phyloP scores from a whole-genome alignment of 2,797 vertebrate species.

The Chaetodon trifasciatus region DNA sequence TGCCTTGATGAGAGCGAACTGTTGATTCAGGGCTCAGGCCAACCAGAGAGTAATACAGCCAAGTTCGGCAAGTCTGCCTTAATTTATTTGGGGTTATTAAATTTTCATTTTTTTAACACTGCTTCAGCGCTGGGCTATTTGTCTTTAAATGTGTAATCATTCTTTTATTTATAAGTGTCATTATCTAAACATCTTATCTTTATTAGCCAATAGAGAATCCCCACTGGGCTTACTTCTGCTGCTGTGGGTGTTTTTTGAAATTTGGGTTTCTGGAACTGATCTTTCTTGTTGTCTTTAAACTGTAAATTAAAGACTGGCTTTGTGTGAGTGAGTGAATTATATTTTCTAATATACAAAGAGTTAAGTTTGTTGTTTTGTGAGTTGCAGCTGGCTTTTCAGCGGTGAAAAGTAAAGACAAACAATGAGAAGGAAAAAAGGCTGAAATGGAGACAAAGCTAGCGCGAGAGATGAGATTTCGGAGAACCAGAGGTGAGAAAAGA shows the following conservation, averaged over 20 bases:
- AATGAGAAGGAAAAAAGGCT: neutral
- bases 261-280: conserved; percentile 24
- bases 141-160: conserved; percentile 41
- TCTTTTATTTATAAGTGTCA: conserved; percentile 58
- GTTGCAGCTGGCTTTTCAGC: neutral
- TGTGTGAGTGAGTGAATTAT: conserved; percentile 22
- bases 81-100: conserved; percentile 72
- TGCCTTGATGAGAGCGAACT: conserved; percentile 69
- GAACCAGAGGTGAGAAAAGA: conserved; percentile 68
- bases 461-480: conserved; percentile 31
- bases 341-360: neutral
- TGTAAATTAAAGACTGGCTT: conserved; percentile 3
- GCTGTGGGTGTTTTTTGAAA: conserved; percentile 32
- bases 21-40: conserved; percentile 79
- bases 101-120: conserved; percentile 61
- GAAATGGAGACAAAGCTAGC: conserved; percentile 7
- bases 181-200: conserved; percentile 69
- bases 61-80: conserved; percentile 60
- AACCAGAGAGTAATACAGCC: conserved; percentile 51
- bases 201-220: conserved; percentile 46
- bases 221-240: conserved; percentile 44
- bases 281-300: conserved; percentile 22
- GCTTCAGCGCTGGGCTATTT: conserved; percentile 35
- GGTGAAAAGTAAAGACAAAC: conserved; percentile 23
- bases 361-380: neutral